phyloP scores from a whole-genome alignment of 1,140 invertebrate genomes.

The Drosophila ercepeae region DNA sequence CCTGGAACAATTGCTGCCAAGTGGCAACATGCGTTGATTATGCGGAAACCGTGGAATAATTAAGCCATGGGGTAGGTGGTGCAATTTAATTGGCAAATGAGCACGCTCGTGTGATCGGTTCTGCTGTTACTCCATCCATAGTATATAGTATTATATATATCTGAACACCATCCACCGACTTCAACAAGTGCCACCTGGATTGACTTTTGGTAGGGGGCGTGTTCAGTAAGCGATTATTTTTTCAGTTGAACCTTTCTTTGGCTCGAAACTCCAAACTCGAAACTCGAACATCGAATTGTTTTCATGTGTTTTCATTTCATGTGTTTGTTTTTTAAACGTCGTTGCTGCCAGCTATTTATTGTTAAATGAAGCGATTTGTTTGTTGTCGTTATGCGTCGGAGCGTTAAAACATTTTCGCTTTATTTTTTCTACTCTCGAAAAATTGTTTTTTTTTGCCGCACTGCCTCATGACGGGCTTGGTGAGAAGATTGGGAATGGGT shows the following conservation, averaged over 20 bases:
- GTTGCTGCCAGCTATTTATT: slow-evolving; percentile 76
- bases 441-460: slow-evolving; percentile 71
- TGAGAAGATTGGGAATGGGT: slow-evolving; percentile 10
- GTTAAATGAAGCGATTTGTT: slow-evolving; percentile 82
- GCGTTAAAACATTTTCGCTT: slow-evolving; percentile 83
- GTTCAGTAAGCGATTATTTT: slow-evolving; percentile 82
- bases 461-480: slow-evolving; percentile 1
- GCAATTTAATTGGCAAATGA: slow-evolving; percentile 63
- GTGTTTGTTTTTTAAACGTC: slow-evolving; percentile 54
- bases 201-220: slow-evolving; percentile 52
- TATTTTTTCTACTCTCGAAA: slow-evolving; percentile 76
- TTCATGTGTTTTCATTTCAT: slow-evolving; percentile 65
- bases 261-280: slow-evolving; percentile 20
- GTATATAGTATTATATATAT: slow-evolving; percentile 1
- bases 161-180: neutral
- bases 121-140: neutral
- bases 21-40: slow-evolving; percentile 64
- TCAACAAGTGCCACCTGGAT: slow-evolving; percentile 57
- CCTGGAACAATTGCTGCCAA: slow-evolving; percentile 43
- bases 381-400: slow-evolving; percentile 75
- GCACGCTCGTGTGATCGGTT: slow-evolving; percentile 60
- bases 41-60: slow-evolving; percentile 16
- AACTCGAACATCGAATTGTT: slow-evolving; percentile 57
- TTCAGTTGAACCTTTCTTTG: slow-evolving; percentile 66
- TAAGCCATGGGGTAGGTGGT: slow-evolving; percentile 26